Base-by-base conservation (phyloP, 2,113 vertebrate species). In the Macaca nemestrina region DNA sequence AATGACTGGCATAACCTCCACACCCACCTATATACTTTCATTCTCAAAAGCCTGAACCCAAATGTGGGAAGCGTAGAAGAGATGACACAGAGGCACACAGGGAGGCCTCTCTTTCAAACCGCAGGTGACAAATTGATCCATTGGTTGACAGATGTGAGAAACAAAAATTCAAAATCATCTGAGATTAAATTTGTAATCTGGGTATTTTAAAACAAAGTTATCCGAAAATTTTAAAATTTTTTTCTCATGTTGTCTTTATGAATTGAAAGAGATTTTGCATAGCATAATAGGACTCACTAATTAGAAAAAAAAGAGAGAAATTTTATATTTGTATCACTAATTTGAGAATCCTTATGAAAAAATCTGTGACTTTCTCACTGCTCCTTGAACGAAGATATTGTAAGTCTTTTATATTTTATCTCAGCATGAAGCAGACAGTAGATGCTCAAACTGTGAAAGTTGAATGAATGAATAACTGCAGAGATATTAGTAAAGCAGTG, bases 141-240 rank as follows among this genome's bases (percentile, higher is more conserved):
- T 1, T 7, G 43, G 14, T 22, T 8, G 0, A 35, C 0, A 17
- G 43, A n/a, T 67, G 3, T 38, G 23, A 79, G 2, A 25, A 67
- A 50, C 38, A 10, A 43, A 32, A 67, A 80, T 67, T 22, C 73
- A 61, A 45, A 89, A 64, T 35, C 5, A 45, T 30, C 48, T 20
- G 14, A 79, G 18, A 13, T 89, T 67, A 52, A 45, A 79, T 38
- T 64, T 79, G 52, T 68, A 90, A 13, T 40, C 22, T 18, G 1
- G 18, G 17, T 6, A 8, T 40, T 38, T 80, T 52, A 32, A 57
- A 67, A 90, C 2, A 13, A 67, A 68, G 68, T 40, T 73, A 57
- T 55, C 25, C 5, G 0, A 52, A 79, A 50, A 10, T 1, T 38
- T 30, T 80, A 17, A 80, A 23, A 30, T 68, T 43, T 45, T 59